Evolutionary conservation across 2,888 invertebrate genomes (phyloP), one percentile per base, ranked within the genome.

Genomic region (Allygus modestus): DNA sequence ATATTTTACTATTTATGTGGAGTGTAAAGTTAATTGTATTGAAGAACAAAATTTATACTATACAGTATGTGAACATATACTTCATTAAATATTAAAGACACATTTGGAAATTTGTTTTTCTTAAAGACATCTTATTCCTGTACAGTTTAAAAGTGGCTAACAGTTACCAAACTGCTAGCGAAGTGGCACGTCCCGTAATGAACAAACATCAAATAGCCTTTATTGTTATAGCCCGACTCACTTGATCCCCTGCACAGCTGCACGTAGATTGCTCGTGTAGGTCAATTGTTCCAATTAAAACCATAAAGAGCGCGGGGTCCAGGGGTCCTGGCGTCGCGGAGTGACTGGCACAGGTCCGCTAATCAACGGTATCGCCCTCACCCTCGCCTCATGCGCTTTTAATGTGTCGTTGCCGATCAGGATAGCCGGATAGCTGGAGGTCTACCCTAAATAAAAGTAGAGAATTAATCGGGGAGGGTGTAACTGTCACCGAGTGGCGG

Each of bases 261-360:
- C 15, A 9, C 51, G 51, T 54, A 23, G 20, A 54, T 46, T 46
- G 46, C 31, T 11, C 17, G 73, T 4, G 73, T 28, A 46, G 79
- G 79, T 79, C 79, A 79, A 79, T 79, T 58, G 79, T 79, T 58
- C 51, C 79, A 79, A 79, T 79, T 79, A 79, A 79, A 79, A 33
- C 79, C n/a, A 58, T 79, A 54, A 58, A 54, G 31, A 79, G 58
- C 23, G 28, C 46, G 28, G 75, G 71, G 33, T 11, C 2, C 46
- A 17, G 75, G 71, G 33, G 33, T n/a, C 61, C 61, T 23, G 28
- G 31, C 69, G n/a, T 20, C 17, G 1, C 69, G n/a, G n/a, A 31
- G 26, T 61, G 71, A 71, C 71, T 37, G 26, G 2, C 31, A 4
- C 79, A 79, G 79, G 79, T 79, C 77, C 4, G 73, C 79, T 58